Conservation (phyloP, 1,140 invertebrate species). For the Euura lappo region DNA sequence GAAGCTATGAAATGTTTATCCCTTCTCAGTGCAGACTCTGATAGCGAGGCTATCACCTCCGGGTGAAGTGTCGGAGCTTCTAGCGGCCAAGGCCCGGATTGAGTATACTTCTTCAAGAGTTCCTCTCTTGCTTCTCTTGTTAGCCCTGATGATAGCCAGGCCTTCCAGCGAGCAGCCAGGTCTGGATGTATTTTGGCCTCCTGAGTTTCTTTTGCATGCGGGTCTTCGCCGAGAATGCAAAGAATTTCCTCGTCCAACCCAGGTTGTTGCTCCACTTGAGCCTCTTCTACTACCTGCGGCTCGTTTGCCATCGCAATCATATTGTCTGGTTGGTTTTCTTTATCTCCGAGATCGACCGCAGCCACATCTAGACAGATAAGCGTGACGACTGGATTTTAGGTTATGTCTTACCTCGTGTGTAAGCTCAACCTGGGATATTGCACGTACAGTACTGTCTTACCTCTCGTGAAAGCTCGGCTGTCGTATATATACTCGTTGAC, state of each 20-base stretch:
- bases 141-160: too few species aligned
- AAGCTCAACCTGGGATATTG: background rate
- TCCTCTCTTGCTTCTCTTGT: too few species aligned
- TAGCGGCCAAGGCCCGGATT: slow-evolving; percentile 17
- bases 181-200: too few species aligned
- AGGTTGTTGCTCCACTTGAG: background rate
- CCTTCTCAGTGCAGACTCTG: slow-evolving; percentile 26
- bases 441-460: background rate
- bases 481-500: background rate
- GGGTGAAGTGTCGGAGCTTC: slow-evolving; percentile 12
- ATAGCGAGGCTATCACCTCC: slow-evolving; percentile 11
- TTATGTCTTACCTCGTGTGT: background rate
- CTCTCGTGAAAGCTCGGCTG: background rate
- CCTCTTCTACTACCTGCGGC: background rate
- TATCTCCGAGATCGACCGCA: background rate
- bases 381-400: background rate
- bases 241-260: too few species aligned
- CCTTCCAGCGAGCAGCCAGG: too few species aligned
- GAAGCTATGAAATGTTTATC: slow-evolving; percentile 28
- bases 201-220: too few species aligned
- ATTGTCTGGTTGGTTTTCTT: background rate
- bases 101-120: background rate
- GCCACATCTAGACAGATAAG: background rate
- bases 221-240: too few species aligned
- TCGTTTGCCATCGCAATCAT: background rate